Percentiles rank a stretch among this genome's conserved stretches.
phyloP scores from a whole-genome alignment of 1,140 invertebrate species.

The Calephelis nemesis region DNA sequence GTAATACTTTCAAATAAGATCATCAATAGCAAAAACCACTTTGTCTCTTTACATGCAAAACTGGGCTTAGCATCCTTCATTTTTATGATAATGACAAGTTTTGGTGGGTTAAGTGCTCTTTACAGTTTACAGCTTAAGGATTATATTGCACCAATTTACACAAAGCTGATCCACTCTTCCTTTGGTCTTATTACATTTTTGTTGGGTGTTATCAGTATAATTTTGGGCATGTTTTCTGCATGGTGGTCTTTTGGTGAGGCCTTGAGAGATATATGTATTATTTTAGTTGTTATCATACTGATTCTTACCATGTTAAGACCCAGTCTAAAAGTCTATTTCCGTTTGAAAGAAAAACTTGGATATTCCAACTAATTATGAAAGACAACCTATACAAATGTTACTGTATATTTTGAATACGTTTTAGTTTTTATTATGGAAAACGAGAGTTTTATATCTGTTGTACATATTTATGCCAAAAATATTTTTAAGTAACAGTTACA shows the following conservation, averaged over 20 bases:
- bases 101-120: conserved; percentile 64
- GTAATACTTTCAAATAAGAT: conserved; percentile 69
- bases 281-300: conserved; percentile 58
- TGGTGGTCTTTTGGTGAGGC: conserved; percentile 68
- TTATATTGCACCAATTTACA: conserved; percentile 69
- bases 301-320: conserved; percentile 68
- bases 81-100: conserved; percentile 57
- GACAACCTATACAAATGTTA: neutral
- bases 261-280: conserved; percentile 50
- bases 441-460: neutral
- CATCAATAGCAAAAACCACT: conserved; percentile 54
- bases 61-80: conserved; percentile 70
- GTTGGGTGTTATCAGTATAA: conserved; percentile 63
- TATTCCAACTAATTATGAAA: conserved; percentile 30
- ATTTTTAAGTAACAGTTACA: neutral
- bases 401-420: neutral
- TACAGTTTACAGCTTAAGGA: conserved; percentile 72
- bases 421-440: neutral
- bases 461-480: conserved; percentile 4
- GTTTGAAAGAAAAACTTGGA: conserved; percentile 67
- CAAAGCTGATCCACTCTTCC: conserved; percentile 67
- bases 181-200: conserved; percentile 66
- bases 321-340: conserved; percentile 68
- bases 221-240: conserved; percentile 58
- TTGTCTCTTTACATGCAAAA: conserved; percentile 63